Conservation (phyloP, 1,140 invertebrate genomes). For the Apis mellifera region DNA sequence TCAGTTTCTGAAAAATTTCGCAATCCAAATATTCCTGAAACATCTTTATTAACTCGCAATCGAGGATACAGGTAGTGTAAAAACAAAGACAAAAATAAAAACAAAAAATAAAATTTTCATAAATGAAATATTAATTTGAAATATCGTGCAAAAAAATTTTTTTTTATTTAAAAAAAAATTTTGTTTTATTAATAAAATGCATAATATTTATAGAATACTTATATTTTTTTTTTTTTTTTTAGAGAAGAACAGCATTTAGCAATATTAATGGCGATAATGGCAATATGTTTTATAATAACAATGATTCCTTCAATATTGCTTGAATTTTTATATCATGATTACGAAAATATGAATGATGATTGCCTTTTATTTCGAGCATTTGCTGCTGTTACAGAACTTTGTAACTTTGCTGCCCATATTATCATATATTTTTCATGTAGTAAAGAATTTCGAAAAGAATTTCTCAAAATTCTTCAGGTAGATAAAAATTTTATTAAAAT, state of each 20-base stretch:
- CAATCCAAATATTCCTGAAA: slow-evolving; percentile 37
- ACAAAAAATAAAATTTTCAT: background rate
- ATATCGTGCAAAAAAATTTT: background rate
- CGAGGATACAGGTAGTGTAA: slow-evolving; percentile 52
- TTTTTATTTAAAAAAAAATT: background rate
- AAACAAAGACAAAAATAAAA: background rate
- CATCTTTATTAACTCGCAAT: slow-evolving; percentile 49
- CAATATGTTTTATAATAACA: slow-evolving; percentile 48
- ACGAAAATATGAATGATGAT: background rate
- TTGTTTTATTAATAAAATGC: background rate
- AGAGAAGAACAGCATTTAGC: slow-evolving; percentile 59
- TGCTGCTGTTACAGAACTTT: slow-evolving; percentile 51
- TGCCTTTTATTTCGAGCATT: slow-evolving; percentile 44
- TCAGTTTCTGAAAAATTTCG: slow-evolving; percentile 48
- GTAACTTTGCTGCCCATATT: slow-evolving; percentile 48
- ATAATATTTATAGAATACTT: background rate
- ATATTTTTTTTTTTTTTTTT: slow-evolving; percentile 40
- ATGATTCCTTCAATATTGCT: slow-evolving; percentile 44
- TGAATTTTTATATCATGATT: slow-evolving; percentile 35
- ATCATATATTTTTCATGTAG: slow-evolving; percentile 53
- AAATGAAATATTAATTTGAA: background rate
- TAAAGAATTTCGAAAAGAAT: slow-evolving; percentile 46
- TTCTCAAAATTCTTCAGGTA: slow-evolving; percentile 45
- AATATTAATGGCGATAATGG: slow-evolving; percentile 54
- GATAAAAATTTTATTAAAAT: background rate